phyloP scores from a whole-genome alignment of 2,888 invertebrate species.

The Heliothis peltigera region DNA sequence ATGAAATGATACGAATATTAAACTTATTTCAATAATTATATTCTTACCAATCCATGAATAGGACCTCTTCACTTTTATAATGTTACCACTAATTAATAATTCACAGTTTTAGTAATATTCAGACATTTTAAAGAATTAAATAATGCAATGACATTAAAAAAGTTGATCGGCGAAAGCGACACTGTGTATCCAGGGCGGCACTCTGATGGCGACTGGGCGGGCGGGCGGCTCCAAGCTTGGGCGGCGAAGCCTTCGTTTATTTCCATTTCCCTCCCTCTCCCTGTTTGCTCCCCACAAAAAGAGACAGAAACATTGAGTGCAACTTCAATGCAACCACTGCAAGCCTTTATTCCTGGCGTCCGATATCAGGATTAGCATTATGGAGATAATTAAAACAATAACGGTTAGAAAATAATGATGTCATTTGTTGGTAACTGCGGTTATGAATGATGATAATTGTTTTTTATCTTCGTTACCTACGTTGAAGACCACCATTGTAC shows the following conservation, averaged over 20 bases:
- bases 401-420: slow-evolving; percentile 35
- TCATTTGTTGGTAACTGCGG: background rate
- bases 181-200: slow-evolving; percentile 77
- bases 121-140: slow-evolving; percentile 25
- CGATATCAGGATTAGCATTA: slow-evolving; percentile 60
- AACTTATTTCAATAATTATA: slow-evolving; percentile 20
- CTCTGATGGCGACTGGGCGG: slow-evolving; percentile 85
- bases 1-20: slow-evolving; percentile 26
- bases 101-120: slow-evolving; percentile 28
- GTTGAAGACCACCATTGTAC: background rate
- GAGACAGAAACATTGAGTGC: slow-evolving; percentile 76
- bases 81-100: slow-evolving; percentile 19
- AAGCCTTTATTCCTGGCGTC: slow-evolving; percentile 62
- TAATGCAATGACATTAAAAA: slow-evolving; percentile 53
- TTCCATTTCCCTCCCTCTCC: slow-evolving; percentile 76
- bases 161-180: slow-evolving; percentile 47
- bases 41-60: slow-evolving; percentile 58
- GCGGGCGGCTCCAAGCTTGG: slow-evolving; percentile 80
- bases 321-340: slow-evolving; percentile 75
- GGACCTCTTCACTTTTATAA: slow-evolving; percentile 15
- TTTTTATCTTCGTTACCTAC: background rate
- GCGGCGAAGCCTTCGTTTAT: slow-evolving; percentile 79
- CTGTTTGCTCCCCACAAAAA: slow-evolving; percentile 59
- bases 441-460: background rate
- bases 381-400: slow-evolving; percentile 59